A percentile compares a stretch with the other conserved stretches of the same genome.
These are phyloP conservation scores for Pachypanchax playfairii DNA, from an alignment of 2,113 vertebrate genomes.

Conservation along the genomic window DNA sequence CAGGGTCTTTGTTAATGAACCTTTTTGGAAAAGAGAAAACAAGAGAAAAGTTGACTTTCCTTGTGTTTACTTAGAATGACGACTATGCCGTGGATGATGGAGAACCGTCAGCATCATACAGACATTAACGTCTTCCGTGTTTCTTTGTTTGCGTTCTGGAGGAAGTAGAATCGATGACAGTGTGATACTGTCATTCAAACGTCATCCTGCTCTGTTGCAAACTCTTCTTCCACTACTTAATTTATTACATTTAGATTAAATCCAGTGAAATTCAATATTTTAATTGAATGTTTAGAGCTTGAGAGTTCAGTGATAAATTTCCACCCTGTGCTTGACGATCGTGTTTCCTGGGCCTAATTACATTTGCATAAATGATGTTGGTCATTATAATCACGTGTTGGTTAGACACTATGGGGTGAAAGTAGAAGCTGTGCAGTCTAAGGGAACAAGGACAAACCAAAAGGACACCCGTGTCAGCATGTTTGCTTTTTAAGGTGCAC, in stretches of 20 bases:
- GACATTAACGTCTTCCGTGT: constrained; percentile 25
- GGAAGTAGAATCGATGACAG: constrained; percentile 50
- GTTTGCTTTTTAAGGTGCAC: not conserved
- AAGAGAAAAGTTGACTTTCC: too few relatives aligned
- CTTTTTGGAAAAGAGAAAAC: too few relatives aligned
- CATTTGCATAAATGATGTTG: constrained; percentile 99
- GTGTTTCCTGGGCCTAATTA: constrained; percentile 95
- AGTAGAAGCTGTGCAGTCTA: constrained; percentile 32
- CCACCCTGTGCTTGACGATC: constrained; percentile 88
- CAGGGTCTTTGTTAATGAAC: too few relatives aligned
- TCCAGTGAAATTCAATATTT: constrained; percentile 96
- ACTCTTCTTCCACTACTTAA: constrained; percentile 87
- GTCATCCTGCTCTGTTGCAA: constrained; percentile 77
- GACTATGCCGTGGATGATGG: too few relatives aligned
- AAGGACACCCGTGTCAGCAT: constrained; percentile 21
- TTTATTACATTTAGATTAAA: constrained; percentile 99
- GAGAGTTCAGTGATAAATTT: constrained; percentile 95
- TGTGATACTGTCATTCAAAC: constrained; percentile 45
- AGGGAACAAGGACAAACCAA: constrained; percentile 24
- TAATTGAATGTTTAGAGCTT: constrained; percentile 98
- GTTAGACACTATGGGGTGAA: constrained; percentile 80
- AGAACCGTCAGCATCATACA: too few relatives aligned
- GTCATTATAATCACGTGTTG: constrained; percentile 89
- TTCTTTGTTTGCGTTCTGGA: constrained; percentile 20
- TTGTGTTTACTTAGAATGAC: too few relatives aligned